Base-by-base conservation (phyloP, 2,888 invertebrate genomes). In the Latrodectus elegans region DNA sequence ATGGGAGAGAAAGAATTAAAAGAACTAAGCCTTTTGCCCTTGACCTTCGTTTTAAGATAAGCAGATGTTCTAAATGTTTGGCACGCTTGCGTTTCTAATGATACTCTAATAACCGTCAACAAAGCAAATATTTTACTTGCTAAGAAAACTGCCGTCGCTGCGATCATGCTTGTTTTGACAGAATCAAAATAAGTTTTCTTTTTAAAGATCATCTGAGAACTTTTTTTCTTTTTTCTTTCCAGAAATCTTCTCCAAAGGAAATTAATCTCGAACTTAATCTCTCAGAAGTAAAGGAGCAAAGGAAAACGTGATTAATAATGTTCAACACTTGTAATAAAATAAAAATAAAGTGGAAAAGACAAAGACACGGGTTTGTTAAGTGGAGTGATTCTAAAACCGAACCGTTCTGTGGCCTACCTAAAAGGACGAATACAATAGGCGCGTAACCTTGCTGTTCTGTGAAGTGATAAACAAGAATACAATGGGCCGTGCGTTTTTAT, bases 371-470 rank as follows among this genome's bases (percentile, higher is more conserved):
- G 38, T n/a, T 60, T 60, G n/a, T 60, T 60, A 6, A 6, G 60
- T 60, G 60, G n/a, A 60, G 12, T 60, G 38, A 38, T 38, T 38
- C 38, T 6, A n/a, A 60, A 60, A 60, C 60, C n/a, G n/a, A 60
- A 60, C 60, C 12, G 12, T 12, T 60, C 60, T 60, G 14, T 60
- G 60, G 60, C 14, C 60, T n/a, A 60, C 60, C 60, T 6, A n/a
- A 60, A n/a, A 60, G n/a, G 38, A 38, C 14, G 60, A 15, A n/a
- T 60, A 60, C 60, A 60, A 60, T 15, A 11, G 60, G 60, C 60
- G n/a, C 12, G n/a, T 60, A 60, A 60, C 60, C 60, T 60, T n/a
- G n/a, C 60, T 60, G 60, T n/a, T 60, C 60, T 60, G n/a, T 60
- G 60, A 60, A 60, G 60, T 60, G 60, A n/a, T 60, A 60, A 60